A percentile compares a stretch with the other conserved stretches of the same genome.
Evolutionary conservation across 2,797 vertebrate species (phyloP).

Genomic region (Aulostomus chinensis): DNA sequence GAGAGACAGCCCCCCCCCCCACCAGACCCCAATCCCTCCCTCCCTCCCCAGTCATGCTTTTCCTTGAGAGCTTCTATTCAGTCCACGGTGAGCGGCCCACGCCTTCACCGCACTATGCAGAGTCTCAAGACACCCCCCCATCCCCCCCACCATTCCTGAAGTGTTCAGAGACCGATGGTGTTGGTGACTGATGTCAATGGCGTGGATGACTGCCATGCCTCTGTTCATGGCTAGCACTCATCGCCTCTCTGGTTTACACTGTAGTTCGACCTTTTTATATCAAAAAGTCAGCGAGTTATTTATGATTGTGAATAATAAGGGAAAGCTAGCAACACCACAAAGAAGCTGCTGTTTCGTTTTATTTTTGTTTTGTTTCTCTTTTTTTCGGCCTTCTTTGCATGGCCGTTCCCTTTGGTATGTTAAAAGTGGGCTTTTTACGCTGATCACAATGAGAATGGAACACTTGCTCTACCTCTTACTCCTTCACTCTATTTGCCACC

Average conservation of each 20-base stretch:
- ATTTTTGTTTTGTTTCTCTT: slow-evolving; percentile 9
- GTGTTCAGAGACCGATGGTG: slow-evolving; percentile 61
- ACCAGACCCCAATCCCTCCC: no score
- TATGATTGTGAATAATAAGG: slow-evolving; percentile 76
- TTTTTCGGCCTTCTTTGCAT: slow-evolving; percentile 58
- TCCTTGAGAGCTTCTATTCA: slow-evolving; percentile 37
- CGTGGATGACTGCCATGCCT: slow-evolving; percentile 23
- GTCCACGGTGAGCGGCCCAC: slow-evolving; percentile 28
- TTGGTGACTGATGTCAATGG: slow-evolving; percentile 6
- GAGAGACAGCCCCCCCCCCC: no score
- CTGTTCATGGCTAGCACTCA: slow-evolving; percentile 26
- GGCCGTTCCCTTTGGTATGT: slow-evolving; percentile 66
- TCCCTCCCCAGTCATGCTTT: slow-evolving; percentile 17
- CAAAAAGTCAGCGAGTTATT: slow-evolving; percentile 64
- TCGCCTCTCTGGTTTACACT: slow-evolving; percentile 65
- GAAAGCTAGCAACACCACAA: slow-evolving; percentile 74
- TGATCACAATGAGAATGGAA: slow-evolving; percentile 76
- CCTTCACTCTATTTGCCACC: slow-evolving; percentile 75
- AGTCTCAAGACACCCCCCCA: slow-evolving; percentile 30
- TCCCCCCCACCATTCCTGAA: slow-evolving; percentile 43
- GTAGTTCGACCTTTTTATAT: slow-evolving; percentile 64
- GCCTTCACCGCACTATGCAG: slow-evolving; percentile 73
- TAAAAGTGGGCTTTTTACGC: slow-evolving; percentile 62
- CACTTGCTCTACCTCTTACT: slow-evolving; percentile 81
- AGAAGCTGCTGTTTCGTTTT: slow-evolving; percentile 70